These are phyloP conservation scores for Thecophora atra DNA, from an alignment of 2,888 invertebrate species.

Conservation along the genomic window DNA sequence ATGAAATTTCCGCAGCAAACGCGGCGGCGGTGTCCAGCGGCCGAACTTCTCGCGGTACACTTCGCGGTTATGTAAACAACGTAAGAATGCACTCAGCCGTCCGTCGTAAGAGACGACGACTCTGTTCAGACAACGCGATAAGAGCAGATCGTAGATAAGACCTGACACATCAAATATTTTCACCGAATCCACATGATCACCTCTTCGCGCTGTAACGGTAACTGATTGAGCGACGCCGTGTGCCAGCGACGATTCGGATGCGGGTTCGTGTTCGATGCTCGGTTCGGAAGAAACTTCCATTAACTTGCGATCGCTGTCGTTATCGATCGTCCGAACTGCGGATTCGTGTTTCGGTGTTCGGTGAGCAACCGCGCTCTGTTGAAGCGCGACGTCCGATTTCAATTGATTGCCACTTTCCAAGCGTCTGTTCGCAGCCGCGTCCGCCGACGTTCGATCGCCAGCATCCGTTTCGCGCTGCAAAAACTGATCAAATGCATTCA, in stretches of 20 bases:
- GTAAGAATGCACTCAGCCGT: slow-evolving; percentile 47
- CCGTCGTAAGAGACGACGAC: slow-evolving; percentile 49
- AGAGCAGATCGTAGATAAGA: slow-evolving; percentile 44
- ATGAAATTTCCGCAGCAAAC: slow-evolving; percentile 45
- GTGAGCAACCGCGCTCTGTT: not conserved
- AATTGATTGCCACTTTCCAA: not conserved
- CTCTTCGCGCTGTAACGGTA: not conserved
- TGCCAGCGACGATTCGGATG: not conserved
- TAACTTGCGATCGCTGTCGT: not conserved
- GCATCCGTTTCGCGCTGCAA: slow-evolving; percentile 43
- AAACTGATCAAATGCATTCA: slow-evolving; percentile 53
- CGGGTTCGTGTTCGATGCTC: not conserved
- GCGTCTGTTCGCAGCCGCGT: not conserved
- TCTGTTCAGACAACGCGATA: slow-evolving; percentile 51
- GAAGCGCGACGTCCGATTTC: not conserved
- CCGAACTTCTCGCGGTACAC: slow-evolving; percentile 32
- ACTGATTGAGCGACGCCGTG: not conserved
- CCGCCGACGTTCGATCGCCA: not conserved
- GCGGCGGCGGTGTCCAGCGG: slow-evolving; percentile 36
- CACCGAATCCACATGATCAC: slow-evolving; percentile 7
- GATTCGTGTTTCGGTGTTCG: not conserved
- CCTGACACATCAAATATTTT: slow-evolving; percentile 44
- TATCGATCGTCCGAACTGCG: not conserved
- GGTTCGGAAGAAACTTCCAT: not conserved
- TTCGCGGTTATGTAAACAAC: slow-evolving; percentile 29